Percentiles rank a stretch among this genome's conserved stretches.
These are phyloP conservation scores for Platichthys flesus DNA, from an alignment of 2,113 vertebrate genomes.

Conservation along the genomic window DNA sequence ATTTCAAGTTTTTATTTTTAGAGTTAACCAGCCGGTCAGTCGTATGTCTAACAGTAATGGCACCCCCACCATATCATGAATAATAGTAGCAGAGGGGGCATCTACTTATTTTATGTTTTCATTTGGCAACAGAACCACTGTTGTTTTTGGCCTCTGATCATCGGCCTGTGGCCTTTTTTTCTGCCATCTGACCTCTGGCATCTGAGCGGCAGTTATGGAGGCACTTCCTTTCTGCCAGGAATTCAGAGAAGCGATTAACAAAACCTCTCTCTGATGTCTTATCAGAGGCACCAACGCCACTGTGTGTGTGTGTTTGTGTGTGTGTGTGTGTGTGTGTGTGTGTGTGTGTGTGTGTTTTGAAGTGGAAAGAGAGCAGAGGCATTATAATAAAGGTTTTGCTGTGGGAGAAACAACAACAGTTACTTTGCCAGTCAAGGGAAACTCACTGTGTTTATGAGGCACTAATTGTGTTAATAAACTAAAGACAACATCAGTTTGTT, in stretches of 20 bases:
- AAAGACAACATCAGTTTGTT: constrained; percentile 66
- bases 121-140: constrained; percentile 33
- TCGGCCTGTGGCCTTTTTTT: constrained; percentile 49
- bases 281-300: constrained; percentile 52
- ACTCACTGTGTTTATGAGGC: constrained; percentile 53
- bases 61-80: not conserved
- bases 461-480: constrained; percentile 61
- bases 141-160: constrained; percentile 66
- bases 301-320: constrained; percentile 11
- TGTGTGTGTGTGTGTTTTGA: constrained; percentile 3
- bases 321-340: constrained; percentile 4
- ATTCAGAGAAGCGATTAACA: constrained; percentile 63
- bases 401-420: constrained; percentile 49
- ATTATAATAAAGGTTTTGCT: constrained; percentile 7
- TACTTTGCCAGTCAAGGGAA: constrained; percentile 39
- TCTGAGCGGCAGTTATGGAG: constrained; percentile 62
- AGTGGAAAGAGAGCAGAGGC: not conserved
- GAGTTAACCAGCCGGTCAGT: not conserved
- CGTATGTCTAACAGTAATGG: not conserved
- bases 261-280: constrained; percentile 67
- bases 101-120: not conserved
- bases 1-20: too few relatives aligned
- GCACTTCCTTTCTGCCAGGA: constrained; percentile 67
- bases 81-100: not conserved
- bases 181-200: constrained; percentile 55